phyloP scores from a whole-genome alignment of 2,888 invertebrate species.

The Amiota communis region DNA sequence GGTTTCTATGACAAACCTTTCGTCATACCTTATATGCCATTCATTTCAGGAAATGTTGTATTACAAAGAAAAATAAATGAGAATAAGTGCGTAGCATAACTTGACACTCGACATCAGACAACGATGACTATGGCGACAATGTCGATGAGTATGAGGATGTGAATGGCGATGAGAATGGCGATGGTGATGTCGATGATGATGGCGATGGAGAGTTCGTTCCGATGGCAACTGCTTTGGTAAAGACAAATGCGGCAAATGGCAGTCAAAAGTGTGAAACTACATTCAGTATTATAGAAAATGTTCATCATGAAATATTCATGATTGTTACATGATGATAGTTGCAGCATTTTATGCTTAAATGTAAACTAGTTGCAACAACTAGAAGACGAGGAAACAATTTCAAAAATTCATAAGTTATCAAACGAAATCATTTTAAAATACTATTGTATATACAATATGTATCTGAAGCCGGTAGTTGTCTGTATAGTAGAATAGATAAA shows the following conservation, averaged over 20 bases:
- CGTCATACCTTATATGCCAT: too few relatives aligned
- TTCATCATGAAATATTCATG: constrained; percentile 27
- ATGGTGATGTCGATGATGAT: background rate
- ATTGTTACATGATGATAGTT: background rate
- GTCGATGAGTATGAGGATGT: too few relatives aligned
- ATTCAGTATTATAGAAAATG: background rate
- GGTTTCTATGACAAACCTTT: background rate
- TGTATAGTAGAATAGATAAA: background rate
- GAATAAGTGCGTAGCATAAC: constrained; percentile 17
- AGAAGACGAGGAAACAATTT: background rate
- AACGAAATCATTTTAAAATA: background rate
- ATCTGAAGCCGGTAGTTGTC: too few relatives aligned
- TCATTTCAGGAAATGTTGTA: too few relatives aligned
- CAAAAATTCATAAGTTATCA: constrained; percentile 12
- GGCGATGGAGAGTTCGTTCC: too few relatives aligned
- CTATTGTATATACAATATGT: background rate
- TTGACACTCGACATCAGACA: constrained; percentile 18
- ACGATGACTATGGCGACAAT: background rate
- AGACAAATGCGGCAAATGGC: constrained; percentile 23
- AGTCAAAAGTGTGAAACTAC: constrained; percentile 25
- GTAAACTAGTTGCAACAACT: constrained; percentile 16
- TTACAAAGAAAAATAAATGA: background rate
- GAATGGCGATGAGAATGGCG: background rate
- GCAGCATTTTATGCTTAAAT: constrained; percentile 29
- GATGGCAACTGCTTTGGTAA: background rate